Conservation (phyloP, 2,888 invertebrate species). For the Sclerodermus sp. region DNA sequence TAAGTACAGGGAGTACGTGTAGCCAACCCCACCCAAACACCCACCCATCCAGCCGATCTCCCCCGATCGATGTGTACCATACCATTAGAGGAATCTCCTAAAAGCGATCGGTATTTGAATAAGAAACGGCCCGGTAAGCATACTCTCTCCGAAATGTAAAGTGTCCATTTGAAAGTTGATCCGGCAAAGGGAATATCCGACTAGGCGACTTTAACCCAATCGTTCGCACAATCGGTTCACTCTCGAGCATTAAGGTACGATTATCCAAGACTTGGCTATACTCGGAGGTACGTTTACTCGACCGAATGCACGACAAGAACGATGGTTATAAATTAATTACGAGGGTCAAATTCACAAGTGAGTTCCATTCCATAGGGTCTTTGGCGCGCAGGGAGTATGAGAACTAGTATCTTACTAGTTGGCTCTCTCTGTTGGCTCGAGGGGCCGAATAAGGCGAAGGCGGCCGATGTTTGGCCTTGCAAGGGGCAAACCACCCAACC, state of each 20-base stretch:
- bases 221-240: neutral
- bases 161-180: too few relatives aligned
- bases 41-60: too few relatives aligned
- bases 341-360: constrained; percentile 45
- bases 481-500: constrained; percentile 38
- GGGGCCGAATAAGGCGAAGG: constrained; percentile 39
- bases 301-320: constrained; percentile 29
- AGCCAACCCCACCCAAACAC: too few relatives aligned
- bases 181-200: too few relatives aligned
- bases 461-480: constrained; percentile 51
- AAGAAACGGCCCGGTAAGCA: neutral
- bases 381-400: constrained; percentile 11
- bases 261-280: constrained; percentile 8
- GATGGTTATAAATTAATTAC: constrained; percentile 51
- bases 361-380: constrained; percentile 27
- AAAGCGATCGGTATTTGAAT: constrained; percentile 14
- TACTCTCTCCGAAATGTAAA: neutral
- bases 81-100: constrained; percentile 21
- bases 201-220: too few relatives aligned
- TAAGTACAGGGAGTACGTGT: constrained; percentile 21
- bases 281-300: constrained; percentile 12
- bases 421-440: constrained; percentile 22
- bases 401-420: constrained; percentile 48
- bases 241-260: neutral
- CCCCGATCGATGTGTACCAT: constrained; percentile 1